A percentile compares a stretch with the other conserved stretches of the same genome.
phyloP scores from a whole-genome alignment of 1,140 invertebrate species.

The Drosophila ironensis region DNA sequence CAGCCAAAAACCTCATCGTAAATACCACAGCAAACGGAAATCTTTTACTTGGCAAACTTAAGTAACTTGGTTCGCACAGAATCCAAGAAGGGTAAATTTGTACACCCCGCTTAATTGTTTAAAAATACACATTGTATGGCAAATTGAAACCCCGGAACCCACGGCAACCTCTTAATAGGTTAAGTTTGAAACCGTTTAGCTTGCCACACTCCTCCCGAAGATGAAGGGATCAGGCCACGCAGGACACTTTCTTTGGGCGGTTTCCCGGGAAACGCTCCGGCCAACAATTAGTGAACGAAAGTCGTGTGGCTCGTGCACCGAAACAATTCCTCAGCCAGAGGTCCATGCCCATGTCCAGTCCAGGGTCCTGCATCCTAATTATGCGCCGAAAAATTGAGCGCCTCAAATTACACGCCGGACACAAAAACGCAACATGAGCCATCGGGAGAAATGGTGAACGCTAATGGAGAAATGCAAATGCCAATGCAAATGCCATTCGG shows the following conservation, averaged over 20 bases:
- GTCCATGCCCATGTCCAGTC: constrained; percentile 24
- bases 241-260: constrained; percentile 14
- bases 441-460: constrained; percentile 6
- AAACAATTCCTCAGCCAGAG: constrained; percentile 68
- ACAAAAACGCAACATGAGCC: constrained; percentile 64
- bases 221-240: constrained; percentile 8
- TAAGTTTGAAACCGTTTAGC: constrained; percentile 6
- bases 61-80: no score
- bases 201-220: constrained; percentile 8
- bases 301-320: constrained; percentile 55
- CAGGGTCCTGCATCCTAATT: constrained; percentile 44
- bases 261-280: constrained; percentile 12
- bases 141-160: not conserved
- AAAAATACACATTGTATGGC: not conserved
- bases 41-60: no score
- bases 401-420: constrained; percentile 52
- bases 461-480: constrained; percentile 33
- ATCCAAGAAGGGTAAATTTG: no score
- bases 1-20: no score
- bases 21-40: no score
- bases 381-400: constrained; percentile 60
- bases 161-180: no score
- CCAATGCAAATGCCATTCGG: constrained; percentile 31
- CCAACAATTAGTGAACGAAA: constrained; percentile 48
- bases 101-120: no score